Evolutionary conservation across 2,113 vertebrate species (phyloP).

Genomic region (Elgaria multicarinata): DNA sequence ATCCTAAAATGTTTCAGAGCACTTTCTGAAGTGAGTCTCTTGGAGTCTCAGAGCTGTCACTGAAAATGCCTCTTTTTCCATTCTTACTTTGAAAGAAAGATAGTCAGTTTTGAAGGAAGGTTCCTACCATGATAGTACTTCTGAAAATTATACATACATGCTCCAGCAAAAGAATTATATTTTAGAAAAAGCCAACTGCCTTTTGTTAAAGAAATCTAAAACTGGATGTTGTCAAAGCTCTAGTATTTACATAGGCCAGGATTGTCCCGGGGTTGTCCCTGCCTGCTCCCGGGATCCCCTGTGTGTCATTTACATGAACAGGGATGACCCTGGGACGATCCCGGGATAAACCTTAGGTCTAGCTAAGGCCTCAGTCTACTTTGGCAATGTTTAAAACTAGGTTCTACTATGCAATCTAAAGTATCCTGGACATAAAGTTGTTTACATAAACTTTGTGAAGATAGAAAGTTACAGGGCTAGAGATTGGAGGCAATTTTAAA

Average conservation of each 20-base stretch:
- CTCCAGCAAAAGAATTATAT: constrained; percentile 28
- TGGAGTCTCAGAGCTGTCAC: neutral
- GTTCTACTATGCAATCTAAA: constrained; percentile 83
- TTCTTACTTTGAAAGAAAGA: no score
- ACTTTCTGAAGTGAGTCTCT: neutral
- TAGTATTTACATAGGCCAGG: constrained; percentile 68
- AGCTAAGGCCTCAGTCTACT: no score
- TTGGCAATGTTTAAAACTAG: constrained; percentile 78
- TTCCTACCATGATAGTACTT: neutral
- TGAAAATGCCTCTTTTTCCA: neutral
- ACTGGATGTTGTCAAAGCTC: constrained; percentile 66
- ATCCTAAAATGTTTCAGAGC: neutral
- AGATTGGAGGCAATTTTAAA: constrained; percentile 78
- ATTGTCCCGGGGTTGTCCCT: no score
- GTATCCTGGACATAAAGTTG: constrained; percentile 86
- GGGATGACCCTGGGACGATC: no score
- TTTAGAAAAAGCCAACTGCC: constrained; percentile 43
- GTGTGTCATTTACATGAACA: no score
- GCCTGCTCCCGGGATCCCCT: no score
- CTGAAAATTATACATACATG: neutral
- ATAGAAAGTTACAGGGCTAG: constrained; percentile 85
- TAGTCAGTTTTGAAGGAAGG: constrained; percentile 1
- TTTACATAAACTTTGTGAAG: constrained; percentile 84
- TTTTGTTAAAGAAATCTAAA: constrained; percentile 68
- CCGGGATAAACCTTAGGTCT: no score